These are phyloP conservation scores for Tenrec ecaudatus DNA, from an alignment of 2,113 vertebrate genomes.

Conservation along the genomic window DNA sequence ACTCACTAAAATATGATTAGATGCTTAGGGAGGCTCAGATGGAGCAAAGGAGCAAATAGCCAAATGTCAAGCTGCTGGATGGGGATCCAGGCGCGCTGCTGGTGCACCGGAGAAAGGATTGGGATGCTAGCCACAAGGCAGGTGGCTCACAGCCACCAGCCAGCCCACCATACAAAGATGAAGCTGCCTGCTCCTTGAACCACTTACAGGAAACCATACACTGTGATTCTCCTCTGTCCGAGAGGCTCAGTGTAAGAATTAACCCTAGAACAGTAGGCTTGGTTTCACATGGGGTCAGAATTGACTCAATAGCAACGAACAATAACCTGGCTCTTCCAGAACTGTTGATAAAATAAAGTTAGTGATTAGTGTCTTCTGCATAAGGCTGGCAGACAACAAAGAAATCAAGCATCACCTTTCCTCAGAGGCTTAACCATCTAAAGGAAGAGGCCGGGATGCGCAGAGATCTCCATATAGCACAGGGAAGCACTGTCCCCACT, in stretches of 20 bases:
- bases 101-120: too few relatives aligned
- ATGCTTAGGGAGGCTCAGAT: not conserved
- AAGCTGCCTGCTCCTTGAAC: too few relatives aligned
- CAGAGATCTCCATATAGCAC: not conserved
- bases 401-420: not conserved
- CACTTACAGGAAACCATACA: too few relatives aligned
- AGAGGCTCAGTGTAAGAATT: too few relatives aligned
- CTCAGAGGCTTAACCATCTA: constrained; percentile 10
- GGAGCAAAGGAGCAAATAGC: not conserved
- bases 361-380: not conserved
- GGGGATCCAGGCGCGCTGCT: too few relatives aligned
- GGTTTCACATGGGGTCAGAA: not conserved
- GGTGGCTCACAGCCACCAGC: too few relatives aligned
- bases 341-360: not conserved
- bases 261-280: too few relatives aligned
- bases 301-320: not conserved
- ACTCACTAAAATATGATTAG: not conserved
- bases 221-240: too few relatives aligned
- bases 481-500: not conserved
- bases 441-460: not conserved
- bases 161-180: too few relatives aligned
- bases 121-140: too few relatives aligned
- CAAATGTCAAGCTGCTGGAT: not conserved
- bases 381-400: not conserved
- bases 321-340: not conserved